Base-by-base conservation (phyloP, 2,797 vertebrate species). In the Megalops cyprinoides region DNA sequence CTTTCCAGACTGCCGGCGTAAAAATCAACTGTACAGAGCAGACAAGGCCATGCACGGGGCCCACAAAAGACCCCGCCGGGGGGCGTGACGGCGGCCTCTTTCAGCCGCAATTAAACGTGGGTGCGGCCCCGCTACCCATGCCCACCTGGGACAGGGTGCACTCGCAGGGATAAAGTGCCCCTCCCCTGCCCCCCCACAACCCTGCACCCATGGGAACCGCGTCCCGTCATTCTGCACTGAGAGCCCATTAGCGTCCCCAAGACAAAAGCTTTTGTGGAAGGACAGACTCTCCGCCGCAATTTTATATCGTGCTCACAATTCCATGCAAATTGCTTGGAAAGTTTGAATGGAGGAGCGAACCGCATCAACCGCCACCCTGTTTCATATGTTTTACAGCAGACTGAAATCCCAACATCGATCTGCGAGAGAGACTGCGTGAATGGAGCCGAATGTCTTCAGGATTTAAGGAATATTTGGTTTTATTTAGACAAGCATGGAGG, bases 241-340 rank as follows among this genome's bases (percentile, higher is more conserved):
- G 82, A 56, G 71, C 42, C 9, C 49, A 86, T 86, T 84, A 89
- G 80, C 81, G 81, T 82, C 81, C 85, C 83, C 79, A 85, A 84
- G 83, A 69, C 76, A 77, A 73, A 79, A 69, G 53, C 58, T 67
- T 81, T 77, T 77, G 34, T 76, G 55, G 82, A 82, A 73, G 37
- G 76, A 81, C 58, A 48, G 39, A 3, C 25, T 81, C 80, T 81
- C 86, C 83, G 79, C 81, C 81, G 82, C 74, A 85, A 85, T 58
- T 85, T 78, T 87, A 48, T 39, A 73, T 67, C 25, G 42, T 20
- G 79, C 75, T 87, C 85, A 84, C 20, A 84, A 79, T 15, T 80
- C 44, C 5, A 85, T 78, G 69, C 76, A 73, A 69, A 73, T 62
- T 15, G n/a, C n/a, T n/a, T 5, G 12, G 3, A n/a, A 1, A 58